phyloP scores from a whole-genome alignment of 2,113 vertebrate species.

The Ictalurus furcatus region DNA sequence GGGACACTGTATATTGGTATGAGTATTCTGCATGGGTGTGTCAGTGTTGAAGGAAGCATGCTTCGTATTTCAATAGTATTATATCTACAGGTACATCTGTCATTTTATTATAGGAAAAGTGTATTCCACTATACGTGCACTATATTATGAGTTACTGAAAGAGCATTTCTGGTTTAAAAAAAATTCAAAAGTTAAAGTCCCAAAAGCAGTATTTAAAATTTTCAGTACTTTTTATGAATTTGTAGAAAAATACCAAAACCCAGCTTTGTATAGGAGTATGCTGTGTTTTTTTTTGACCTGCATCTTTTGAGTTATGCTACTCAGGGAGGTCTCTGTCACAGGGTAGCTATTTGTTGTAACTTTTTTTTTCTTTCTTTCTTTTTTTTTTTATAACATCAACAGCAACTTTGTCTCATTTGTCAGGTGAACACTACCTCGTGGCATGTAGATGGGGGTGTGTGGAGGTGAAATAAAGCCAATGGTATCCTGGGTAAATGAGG shows the following conservation, averaged over 20 bases:
- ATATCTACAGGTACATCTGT: not conserved
- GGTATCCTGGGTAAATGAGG: conserved; percentile 77
- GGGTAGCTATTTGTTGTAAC: conserved; percentile 65
- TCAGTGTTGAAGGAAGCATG: conserved; percentile 25
- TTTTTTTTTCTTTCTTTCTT: conserved; percentile 57
- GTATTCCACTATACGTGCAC: not conserved
- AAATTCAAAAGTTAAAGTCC: not conserved
- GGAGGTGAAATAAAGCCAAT: conserved; percentile 74
- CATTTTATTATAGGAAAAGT: not conserved
- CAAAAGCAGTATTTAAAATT: not conserved
- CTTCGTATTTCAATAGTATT: not conserved
- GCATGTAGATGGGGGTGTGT: conserved; percentile 71
- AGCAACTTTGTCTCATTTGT: conserved; percentile 69
- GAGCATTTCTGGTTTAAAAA: not conserved
- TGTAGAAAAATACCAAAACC: not conserved
- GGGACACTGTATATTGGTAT: not conserved
- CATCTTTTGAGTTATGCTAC: conserved; percentile 55
- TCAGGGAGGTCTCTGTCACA: conserved; percentile 61
- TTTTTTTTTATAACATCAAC: conserved; percentile 63
- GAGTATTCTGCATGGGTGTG: not conserved
- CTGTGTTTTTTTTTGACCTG: not conserved
- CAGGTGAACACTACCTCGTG: conserved; percentile 64
- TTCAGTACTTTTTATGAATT: not conserved
- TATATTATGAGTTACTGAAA: not conserved
- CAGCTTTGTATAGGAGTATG: not conserved